phyloP scores from a whole-genome alignment of 2,113 vertebrate genomes.

The Cacatua alba region DNA sequence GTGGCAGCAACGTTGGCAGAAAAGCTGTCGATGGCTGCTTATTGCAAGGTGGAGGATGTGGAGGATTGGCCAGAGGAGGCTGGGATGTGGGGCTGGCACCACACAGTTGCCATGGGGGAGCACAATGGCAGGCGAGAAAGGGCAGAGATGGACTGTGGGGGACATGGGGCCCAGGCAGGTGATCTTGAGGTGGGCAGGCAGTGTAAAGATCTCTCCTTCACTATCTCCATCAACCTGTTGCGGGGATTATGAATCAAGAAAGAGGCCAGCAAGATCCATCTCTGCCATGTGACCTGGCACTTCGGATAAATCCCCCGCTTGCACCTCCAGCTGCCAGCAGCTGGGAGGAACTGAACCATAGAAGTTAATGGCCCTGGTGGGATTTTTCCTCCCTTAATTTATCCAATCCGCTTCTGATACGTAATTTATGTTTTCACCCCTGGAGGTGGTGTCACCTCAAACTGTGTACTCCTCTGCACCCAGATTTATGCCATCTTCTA shows the following conservation, averaged over 20 bases:
- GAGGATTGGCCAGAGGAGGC: neutral
- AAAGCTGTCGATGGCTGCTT: neutral
- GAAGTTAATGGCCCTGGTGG: neutral
- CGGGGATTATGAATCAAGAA: neutral
- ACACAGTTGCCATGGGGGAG: accelerated
- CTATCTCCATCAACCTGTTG: neutral
- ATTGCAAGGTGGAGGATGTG: accelerated
- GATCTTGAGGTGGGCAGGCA: accelerated
- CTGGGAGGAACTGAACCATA: neutral
- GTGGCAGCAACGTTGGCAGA: neutral
- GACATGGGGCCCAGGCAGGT: accelerated
- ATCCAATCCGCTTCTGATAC: neutral
- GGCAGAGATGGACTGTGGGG: neutral
- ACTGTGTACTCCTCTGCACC: neutral
- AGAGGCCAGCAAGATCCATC: neutral
- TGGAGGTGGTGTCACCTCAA: neutral
- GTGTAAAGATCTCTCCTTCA: neutral
- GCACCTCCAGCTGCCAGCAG: neutral
- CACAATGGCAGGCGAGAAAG: neutral
- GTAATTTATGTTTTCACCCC: constrained; percentile 19
- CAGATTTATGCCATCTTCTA: neutral
- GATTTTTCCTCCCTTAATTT: constrained; percentile 22
- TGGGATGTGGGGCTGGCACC: neutral
- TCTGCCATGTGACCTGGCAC: neutral
- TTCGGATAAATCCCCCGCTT: neutral